These are phyloP conservation scores for Palloptera scutellata DNA, from an alignment of 2,888 invertebrate genomes.

Conservation along the genomic window DNA sequence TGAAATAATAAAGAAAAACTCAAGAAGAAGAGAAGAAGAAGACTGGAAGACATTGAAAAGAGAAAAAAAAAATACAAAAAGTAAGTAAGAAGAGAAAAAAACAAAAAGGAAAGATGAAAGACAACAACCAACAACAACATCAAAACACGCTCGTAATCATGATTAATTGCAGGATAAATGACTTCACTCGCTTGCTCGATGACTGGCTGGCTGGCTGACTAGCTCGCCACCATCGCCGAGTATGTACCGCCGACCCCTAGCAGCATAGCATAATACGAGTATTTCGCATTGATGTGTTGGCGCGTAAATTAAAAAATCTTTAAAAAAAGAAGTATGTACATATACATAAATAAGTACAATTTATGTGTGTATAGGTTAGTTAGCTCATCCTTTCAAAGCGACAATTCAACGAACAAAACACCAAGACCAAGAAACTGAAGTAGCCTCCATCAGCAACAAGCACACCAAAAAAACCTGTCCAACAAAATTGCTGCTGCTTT, in stretches of 20 bases:
- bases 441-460: not conserved
- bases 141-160: conserved; percentile 55
- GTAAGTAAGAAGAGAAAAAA: conserved; percentile 36
- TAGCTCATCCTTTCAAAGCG: too few relatives aligned
- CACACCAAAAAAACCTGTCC: conserved; percentile 20
- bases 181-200: conserved; percentile 37
- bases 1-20: conserved; percentile 33
- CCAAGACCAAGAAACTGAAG: too few relatives aligned
- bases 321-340: not conserved
- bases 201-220: conserved; percentile 3
- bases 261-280: conserved; percentile 7
- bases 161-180: conserved; percentile 63
- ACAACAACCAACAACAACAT: conserved; percentile 31
- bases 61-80: conserved; percentile 32
- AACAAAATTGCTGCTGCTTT: conserved; percentile 41
- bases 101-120: conserved; percentile 32
- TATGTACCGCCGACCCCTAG: not conserved
- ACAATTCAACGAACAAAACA: too few relatives aligned
- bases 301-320: conserved; percentile 45
- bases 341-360: not conserved
- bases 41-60: conserved; percentile 30
- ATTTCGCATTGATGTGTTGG: conserved; percentile 36
- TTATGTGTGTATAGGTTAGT: too few relatives aligned
- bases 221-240: not conserved
- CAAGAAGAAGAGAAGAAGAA: conserved; percentile 30